These are phyloP conservation scores for Andrena haemorrhoa DNA, from an alignment of 2,888 invertebrate genomes.

Conservation along the genomic window DNA sequence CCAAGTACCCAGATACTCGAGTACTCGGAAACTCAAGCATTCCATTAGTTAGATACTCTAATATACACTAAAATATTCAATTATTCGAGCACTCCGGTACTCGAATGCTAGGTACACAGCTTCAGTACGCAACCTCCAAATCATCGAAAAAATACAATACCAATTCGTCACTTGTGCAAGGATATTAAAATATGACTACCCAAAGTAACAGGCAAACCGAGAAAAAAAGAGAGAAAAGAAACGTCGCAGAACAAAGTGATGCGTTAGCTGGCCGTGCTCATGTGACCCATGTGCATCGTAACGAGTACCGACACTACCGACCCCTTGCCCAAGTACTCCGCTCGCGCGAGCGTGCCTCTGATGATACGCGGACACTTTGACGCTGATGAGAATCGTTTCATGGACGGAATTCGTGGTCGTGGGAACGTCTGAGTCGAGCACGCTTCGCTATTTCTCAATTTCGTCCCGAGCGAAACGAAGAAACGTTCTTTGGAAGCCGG, in stretches of 20 bases:
- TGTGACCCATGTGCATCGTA: conserved; percentile 61
- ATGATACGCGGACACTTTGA: conserved; percentile 27
- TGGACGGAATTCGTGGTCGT: conserved; percentile 35
- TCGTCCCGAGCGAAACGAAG: neutral
- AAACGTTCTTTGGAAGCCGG: neutral
- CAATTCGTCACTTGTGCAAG: neutral
- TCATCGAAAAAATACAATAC: too few species aligned
- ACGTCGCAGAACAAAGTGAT: neutral
- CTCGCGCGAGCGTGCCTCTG: conserved; percentile 18
- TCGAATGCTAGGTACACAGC: too few species aligned
- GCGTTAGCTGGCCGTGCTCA: conserved; percentile 33
- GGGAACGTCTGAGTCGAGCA: conserved; percentile 15
- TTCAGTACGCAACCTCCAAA: too few species aligned
- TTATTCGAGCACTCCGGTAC: too few species aligned
- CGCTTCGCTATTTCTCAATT: neutral
- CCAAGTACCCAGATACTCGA: too few species aligned
- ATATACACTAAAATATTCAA: too few species aligned
- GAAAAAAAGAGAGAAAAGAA: neutral
- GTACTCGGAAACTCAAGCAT: too few species aligned
- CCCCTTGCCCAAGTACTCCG: conserved; percentile 30
- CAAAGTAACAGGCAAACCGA: neutral
- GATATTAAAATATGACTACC: neutral
- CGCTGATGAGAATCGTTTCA: conserved; percentile 2
- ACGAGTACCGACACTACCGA: conserved; percentile 65
- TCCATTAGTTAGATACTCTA: too few species aligned